phyloP scores from a whole-genome alignment of 2,113 vertebrate species.

The Argyrosomus japonicus region DNA sequence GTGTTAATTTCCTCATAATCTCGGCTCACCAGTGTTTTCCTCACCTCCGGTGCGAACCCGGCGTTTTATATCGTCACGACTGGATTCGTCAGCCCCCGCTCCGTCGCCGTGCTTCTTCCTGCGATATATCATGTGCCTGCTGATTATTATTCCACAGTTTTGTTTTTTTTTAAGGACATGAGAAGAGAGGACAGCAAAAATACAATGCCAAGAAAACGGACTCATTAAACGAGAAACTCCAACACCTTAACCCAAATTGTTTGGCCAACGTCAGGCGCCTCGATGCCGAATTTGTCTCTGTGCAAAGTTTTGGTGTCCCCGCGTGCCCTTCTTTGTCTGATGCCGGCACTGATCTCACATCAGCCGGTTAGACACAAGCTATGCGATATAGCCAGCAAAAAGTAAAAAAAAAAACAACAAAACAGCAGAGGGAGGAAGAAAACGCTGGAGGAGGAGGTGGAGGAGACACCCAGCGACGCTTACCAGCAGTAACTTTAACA shows the following conservation, averaged over 20 bases:
- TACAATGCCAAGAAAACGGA: constrained; percentile 2
- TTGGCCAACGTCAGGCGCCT: neutral
- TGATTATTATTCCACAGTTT: constrained; percentile 26
- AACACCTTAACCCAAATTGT: neutral
- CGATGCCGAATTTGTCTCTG: neutral
- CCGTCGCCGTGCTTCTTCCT: too few relatives aligned
- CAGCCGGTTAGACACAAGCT: neutral
- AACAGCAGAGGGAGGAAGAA: constrained; percentile 34
- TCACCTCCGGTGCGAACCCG: neutral
- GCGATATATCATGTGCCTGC: constrained; percentile 21
- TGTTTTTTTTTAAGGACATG: neutral
- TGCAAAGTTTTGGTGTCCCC: neutral
- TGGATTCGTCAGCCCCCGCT: too few relatives aligned
- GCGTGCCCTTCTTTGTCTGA: neutral
- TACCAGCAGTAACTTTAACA: neutral
- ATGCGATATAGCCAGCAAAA: constrained; percentile 22
- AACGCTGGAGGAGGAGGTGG: neutral
- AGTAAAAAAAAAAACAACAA: neutral
- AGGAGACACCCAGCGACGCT: neutral
- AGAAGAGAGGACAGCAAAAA: constrained; percentile 1
- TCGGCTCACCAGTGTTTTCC: neutral
- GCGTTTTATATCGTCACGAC: too few relatives aligned
- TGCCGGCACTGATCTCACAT: neutral
- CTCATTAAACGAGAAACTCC: neutral
- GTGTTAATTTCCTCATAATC: constrained; percentile 19